These are phyloP conservation scores for Echinometra lucunter DNA, from an alignment of 53 echinoderm and acorn worm species.

Conservation along the genomic window DNA sequence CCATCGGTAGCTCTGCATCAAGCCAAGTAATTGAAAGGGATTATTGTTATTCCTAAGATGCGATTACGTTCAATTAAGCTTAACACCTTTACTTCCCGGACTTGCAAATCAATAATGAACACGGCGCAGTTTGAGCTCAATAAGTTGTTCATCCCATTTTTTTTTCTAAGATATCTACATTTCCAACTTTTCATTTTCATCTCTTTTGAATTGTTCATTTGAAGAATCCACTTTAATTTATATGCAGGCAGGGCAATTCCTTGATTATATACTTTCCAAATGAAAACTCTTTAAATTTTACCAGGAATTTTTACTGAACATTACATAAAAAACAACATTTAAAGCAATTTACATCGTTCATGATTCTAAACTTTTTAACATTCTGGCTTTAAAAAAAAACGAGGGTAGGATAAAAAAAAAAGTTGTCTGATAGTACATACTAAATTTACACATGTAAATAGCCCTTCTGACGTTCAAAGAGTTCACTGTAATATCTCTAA, in stretches of 20 bases:
- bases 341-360: background rate
- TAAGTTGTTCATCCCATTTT: no score
- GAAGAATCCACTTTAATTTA: no score
- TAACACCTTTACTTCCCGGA: background rate
- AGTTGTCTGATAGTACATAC: background rate
- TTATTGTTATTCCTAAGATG: background rate
- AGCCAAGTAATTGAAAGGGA: background rate
- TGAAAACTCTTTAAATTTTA: background rate
- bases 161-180: no score
- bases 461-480: background rate
- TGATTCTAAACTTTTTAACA: no score
- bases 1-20: background rate
- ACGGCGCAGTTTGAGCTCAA: background rate
- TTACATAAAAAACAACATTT: background rate
- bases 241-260: no score
- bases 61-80: background rate
- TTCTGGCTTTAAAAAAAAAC: background rate
- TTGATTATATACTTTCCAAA: background rate
- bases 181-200: no score
- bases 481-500: background rate
- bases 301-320: background rate
- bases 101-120: background rate
- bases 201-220: no score
- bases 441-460: background rate
- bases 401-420: background rate